Percentiles rank a stretch among this genome's conserved stretches.
phyloP scores from a whole-genome alignment of 2,113 vertebrate species.

The Scortum barcoo region DNA sequence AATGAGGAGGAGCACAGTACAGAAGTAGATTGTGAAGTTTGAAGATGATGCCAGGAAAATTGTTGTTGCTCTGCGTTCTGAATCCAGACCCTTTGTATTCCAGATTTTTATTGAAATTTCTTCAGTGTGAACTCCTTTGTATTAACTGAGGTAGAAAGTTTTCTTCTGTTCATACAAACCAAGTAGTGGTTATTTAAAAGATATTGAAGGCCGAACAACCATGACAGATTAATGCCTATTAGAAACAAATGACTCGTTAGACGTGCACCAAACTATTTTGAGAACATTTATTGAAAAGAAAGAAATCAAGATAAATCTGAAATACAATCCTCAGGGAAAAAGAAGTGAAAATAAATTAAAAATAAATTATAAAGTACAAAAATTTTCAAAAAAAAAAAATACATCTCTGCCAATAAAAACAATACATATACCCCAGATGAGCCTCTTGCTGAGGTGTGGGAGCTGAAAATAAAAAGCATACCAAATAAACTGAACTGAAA shows the following conservation, averaged over 20 bases:
- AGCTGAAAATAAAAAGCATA: slow-evolving; percentile 49
- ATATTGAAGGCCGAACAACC: too few species aligned
- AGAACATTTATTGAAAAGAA: slow-evolving; percentile 82
- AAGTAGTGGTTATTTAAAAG: too few species aligned
- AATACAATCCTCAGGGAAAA: slow-evolving; percentile 67
- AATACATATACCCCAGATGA: slow-evolving; percentile 41
- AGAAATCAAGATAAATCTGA: slow-evolving; percentile 70
- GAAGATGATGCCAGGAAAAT: too few species aligned
- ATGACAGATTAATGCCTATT: background rate
- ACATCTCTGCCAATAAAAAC: slow-evolving; percentile 71
- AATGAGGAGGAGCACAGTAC: too few species aligned
- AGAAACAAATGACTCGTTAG: background rate
- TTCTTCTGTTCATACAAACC: too few species aligned
- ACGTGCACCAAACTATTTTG: slow-evolving; percentile 14
- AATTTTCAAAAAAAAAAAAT: slow-evolving; percentile 61
- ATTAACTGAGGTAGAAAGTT: too few species aligned
- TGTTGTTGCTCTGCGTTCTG: too few species aligned
- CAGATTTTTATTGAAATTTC: too few species aligned
- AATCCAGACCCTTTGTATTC: too few species aligned
- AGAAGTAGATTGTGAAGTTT: too few species aligned
- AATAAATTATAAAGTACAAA: slow-evolving; percentile 83
- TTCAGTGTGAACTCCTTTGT: too few species aligned
- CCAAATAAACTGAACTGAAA: slow-evolving; percentile 33
- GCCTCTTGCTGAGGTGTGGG: slow-evolving; percentile 33
- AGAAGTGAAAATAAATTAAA: slow-evolving; percentile 77